Evolutionary conservation across 2,888 invertebrate species (phyloP).

Genomic region (Apodemia duryi): DNA sequence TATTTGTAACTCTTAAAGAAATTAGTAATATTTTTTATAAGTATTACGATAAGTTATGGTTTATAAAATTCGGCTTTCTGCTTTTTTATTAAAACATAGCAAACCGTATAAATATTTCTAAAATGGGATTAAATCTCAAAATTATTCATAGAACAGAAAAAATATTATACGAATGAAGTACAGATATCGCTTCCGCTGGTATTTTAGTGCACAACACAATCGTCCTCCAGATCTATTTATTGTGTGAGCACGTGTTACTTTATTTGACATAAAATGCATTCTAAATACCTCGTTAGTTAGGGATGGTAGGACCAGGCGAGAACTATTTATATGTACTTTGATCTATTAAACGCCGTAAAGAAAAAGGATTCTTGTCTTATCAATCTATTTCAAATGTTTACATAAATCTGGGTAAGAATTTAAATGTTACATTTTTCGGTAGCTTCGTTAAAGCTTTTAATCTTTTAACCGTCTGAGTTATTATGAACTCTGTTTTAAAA

Average conservation of each 20-base stretch:
- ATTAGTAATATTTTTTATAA: too few relatives aligned
- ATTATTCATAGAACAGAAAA: too few relatives aligned
- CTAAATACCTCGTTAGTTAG: conserved; percentile 61
- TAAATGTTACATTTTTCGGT: neutral
- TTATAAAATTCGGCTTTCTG: too few relatives aligned
- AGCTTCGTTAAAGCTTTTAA: neutral
- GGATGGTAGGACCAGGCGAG: conserved; percentile 26
- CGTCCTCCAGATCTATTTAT: conserved; percentile 66
- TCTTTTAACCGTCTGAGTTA: neutral
- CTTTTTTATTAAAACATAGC: too few relatives aligned
- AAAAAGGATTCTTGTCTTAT: conserved; percentile 14
- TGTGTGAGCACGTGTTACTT: conserved; percentile 62
- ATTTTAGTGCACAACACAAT: conserved; percentile 22
- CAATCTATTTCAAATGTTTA: conserved; percentile 3
- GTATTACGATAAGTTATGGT: too few relatives aligned
- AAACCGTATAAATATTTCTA: too few relatives aligned
- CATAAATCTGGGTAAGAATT: conserved; percentile 16
- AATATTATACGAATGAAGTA: too few relatives aligned
- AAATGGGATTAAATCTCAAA: too few relatives aligned
- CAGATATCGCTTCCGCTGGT: neutral
- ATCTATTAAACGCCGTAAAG: conserved; percentile 35
- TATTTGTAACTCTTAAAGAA: too few relatives aligned
- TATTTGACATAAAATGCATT: conserved; percentile 71
- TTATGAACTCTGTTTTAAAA: neutral
- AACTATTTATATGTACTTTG: conserved; percentile 50